Base-by-base conservation (phyloP, 2,113 vertebrate genomes). In the Takifugu bimaculatus region DNA sequence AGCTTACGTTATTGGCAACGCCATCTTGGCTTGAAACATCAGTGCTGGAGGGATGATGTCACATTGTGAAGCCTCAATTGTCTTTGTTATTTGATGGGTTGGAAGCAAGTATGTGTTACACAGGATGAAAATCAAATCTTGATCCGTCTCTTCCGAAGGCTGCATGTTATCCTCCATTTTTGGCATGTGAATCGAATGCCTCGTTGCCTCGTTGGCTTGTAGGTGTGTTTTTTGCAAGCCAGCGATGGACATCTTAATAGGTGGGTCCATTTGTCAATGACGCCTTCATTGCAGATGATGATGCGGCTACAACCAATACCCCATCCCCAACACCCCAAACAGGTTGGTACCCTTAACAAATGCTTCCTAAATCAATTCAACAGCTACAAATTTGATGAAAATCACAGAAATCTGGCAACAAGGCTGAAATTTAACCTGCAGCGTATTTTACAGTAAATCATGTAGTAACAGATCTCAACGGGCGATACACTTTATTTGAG, bases 211-310 rank as follows among this genome's bases (percentile, higher is more conserved):
- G 54, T 63, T 66, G 65, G 62, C 64, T 57, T 52, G 52, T 4
- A 32, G 48, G 53, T 61, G 60, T 81, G 74, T 68, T 67, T 68
- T 67, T 61, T 69, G 52, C 65, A 67, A 80, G 80, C 68, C 63
- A 63, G 45, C 81, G 77, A 67, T 84, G 71, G 81, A 82, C 63
- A 67, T 75, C 78, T 63, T 86, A 67, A 85, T 82, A 79, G 85
- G 82, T 86, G 83, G 82, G 83, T 86, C 45, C n/a, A 56, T 87
- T 77, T 91, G 79, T 90, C 85, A 79, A 85, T 89, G 76, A 85
- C 73, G 73, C 65, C 85, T 90, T 89, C 88, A 87, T 92, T 91
- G 45, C 89, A 92, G 90, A 89, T 88, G 83, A 91, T 77, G 88
- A 81, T 81, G 87, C 74, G 70, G 77, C 80, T 57, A 65, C 82